Base-by-base conservation (phyloP, 2,797 vertebrate species). In the Enoplosus armatus region DNA sequence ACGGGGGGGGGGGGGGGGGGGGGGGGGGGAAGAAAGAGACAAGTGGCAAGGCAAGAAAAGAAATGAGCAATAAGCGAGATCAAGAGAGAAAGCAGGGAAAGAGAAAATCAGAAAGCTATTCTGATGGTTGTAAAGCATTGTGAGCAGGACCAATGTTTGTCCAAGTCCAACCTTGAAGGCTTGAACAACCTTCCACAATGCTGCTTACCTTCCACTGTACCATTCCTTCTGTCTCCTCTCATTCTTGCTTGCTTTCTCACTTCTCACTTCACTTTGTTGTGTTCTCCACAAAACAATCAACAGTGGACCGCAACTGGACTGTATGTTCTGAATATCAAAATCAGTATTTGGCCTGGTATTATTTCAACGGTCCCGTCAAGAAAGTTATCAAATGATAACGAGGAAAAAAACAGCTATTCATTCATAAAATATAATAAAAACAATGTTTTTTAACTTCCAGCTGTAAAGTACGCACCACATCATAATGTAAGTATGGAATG, bases 61-160 rank as follows among this genome's bases (percentile, higher is more conserved):
- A 94, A 92, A 93, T 87, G 87, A 92, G 89, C 85, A 93, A 91
- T 91, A 88, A 89, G 88, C 14, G 54, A 90, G 82, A 93, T 92
- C 74, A 91, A 90, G 86, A 74, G 92, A 94, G 93, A 95, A 95
- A 90, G 75, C 43, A 35, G 65, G 72, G 35, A 75, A 58, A 84
- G 72, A 69, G 62, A 83, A 62, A 89, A 77, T 80, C 77, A 71
- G 80, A 81, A 60, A 85, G 85, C 75, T 72, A 51, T 82, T 82
- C 59, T 71, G 79, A 84, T 63, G 66, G 74, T 70, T 80, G 79
- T 85, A 79, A 77, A 81, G 87, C 61, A 67, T 68, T 72, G 64
- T 77, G 85, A 88, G 80, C 80, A 62, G 72, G 79, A 73, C 77
- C 69, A 15, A 56, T 59, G 87, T 88, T 83, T 87, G 82, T 90